Evolutionary conservation across 2,888 invertebrate species (phyloP).

Genomic region (Zaprionus obscuricornis): DNA sequence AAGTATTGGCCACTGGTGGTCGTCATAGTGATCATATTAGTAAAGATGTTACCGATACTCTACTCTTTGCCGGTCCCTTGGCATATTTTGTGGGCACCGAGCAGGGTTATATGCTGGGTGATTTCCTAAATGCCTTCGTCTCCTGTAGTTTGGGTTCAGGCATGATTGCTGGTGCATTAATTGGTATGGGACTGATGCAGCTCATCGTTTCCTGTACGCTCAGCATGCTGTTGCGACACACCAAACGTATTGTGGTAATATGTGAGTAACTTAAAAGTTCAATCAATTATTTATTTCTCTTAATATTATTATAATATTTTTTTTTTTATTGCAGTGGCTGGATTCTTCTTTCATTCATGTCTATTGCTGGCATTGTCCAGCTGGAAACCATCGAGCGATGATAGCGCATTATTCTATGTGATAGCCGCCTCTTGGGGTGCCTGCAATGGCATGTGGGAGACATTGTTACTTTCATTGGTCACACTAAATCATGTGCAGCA

Average conservation of each 20-base stretch:
- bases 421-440: slow-evolving; percentile 94
- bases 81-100: slow-evolving; percentile 92
- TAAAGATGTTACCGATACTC: slow-evolving; percentile 83
- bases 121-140: slow-evolving; percentile 93
- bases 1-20: slow-evolving; percentile 83
- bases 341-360: slow-evolving; percentile 91
- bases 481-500: slow-evolving; percentile 81
- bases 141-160: slow-evolving; percentile 91
- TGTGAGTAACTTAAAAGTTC: slow-evolving; percentile 84
- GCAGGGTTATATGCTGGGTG: slow-evolving; percentile 93
- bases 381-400: slow-evolving; percentile 92
- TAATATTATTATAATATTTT: not conserved
- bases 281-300: not conserved
- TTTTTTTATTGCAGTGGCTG: slow-evolving; percentile 86
- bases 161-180: slow-evolving; percentile 89
- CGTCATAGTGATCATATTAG: slow-evolving; percentile 84
- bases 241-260: slow-evolving; percentile 89
- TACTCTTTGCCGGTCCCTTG: slow-evolving; percentile 89
- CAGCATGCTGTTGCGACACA: slow-evolving; percentile 91
- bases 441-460: slow-evolving; percentile 94
- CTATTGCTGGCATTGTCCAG: slow-evolving; percentile 89
- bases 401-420: slow-evolving; percentile 91
- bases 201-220: slow-evolving; percentile 91
- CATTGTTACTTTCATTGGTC: slow-evolving; percentile 84
- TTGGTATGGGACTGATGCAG: slow-evolving; percentile 90